Evolutionary conservation across 1,140 invertebrate genomes (phyloP), one percentile per base, ranked within the genome.

Genomic region (Oppia nitens): DNA sequence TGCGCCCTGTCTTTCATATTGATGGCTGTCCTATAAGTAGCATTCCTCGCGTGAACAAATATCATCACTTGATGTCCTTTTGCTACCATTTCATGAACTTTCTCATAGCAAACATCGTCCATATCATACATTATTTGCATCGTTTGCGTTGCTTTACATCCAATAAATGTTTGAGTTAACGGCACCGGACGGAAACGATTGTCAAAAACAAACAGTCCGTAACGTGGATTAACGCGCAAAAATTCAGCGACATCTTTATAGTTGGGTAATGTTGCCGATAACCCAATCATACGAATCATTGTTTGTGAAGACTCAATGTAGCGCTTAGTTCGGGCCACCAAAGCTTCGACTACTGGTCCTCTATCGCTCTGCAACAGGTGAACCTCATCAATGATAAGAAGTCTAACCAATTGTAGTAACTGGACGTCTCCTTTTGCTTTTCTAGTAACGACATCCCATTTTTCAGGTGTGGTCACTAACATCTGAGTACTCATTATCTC

Each of bases 381-480:
- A 1, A 99, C 92, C 75, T 99, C 96, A 73, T 99, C 96, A 65
- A 99, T 93, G 62, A 99, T 98, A 0, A 99, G 73, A 11, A 99
- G 74, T 67, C 87, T 86, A 0, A 99, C 91, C 45, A 97, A 78
- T 67, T 85, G 85, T 2, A 87, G 83, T 20, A 98, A 70, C 47
- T 87, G 85, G 52, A 90, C 84, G 72, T 98, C 93, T 28, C 91
- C 88, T 64, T 81, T 79, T 61, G 84, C 83, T 75, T 99, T 99
- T 58, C 96, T 75, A 0, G 95, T 98, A 1, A 99, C 89, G 17
- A 99, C 92, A 73, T 99, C 96, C 94, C 95, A 98, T 69, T 99
- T 99, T 74, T 99, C 96, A 0, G 96, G 96, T 0, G 96, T 99
- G 1, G 93, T 94, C 2, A 99, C 87, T 21, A 99, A 78, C 82